Percentiles rank a stretch among this genome's conserved stretches.
Evolutionary conservation across 2,888 invertebrate genomes (phyloP).

Genomic region (Arge pagana): DNA sequence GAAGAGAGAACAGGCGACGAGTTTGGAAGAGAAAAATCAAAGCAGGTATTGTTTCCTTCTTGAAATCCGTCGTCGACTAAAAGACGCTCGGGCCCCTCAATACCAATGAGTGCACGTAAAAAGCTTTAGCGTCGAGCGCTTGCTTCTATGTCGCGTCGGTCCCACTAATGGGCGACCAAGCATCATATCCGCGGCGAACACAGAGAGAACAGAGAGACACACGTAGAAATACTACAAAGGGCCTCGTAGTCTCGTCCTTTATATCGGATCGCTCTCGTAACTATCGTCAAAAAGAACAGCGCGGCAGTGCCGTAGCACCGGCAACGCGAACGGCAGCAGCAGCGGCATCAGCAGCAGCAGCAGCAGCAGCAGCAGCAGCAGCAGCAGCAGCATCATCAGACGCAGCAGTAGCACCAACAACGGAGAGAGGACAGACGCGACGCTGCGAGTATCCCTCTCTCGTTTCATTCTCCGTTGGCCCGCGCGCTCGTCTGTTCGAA

Average conservation of each 20-base stretch:
- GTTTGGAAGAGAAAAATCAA: not conserved
- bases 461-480: constrained; percentile 9
- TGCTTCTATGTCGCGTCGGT: constrained; percentile 13
- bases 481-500: constrained; percentile 26
- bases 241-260: constrained; percentile 35
- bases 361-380: not conserved
- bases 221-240: constrained; percentile 19
- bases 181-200: constrained; percentile 5
- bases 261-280: constrained; percentile 39
- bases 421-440: constrained; percentile 33
- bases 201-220: constrained; percentile 15
- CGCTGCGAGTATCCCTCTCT: constrained; percentile 43
- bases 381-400: constrained; percentile 5
- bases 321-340: constrained; percentile 1
- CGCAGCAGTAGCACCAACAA: not conserved
- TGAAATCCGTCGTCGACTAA: constrained; percentile 18
- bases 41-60: constrained; percentile 15
- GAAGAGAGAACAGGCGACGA: not conserved
- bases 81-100: constrained; percentile 18
- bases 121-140: constrained; percentile 18
- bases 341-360: not conserved
- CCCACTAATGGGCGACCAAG: constrained; percentile 19
- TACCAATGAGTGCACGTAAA: constrained; percentile 19
- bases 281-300: constrained; percentile 41
- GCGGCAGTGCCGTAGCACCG: constrained; percentile 8